Evolutionary conservation across 1,140 invertebrate genomes (phyloP).

Genomic region (Ips nitidus): DNA sequence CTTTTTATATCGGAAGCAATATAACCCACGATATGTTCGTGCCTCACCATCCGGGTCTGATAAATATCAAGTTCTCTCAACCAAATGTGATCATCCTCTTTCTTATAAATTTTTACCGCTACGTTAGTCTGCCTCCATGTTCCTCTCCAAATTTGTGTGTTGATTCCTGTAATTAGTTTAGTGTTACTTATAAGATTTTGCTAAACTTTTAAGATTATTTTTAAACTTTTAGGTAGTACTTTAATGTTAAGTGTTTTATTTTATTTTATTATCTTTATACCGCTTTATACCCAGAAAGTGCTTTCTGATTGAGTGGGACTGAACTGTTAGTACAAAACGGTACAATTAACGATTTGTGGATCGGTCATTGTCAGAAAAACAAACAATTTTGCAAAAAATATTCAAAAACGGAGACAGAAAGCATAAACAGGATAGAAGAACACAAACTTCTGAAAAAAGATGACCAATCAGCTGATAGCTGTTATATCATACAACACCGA

Average conservation of each 20-base stretch:
- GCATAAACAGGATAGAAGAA: too few species aligned
- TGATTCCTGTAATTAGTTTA: constrained; percentile 46
- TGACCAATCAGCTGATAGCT: too few species aligned
- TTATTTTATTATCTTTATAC: neutral
- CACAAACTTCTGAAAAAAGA: too few species aligned
- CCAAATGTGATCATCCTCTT: constrained; percentile 85
- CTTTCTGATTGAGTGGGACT: too few species aligned
- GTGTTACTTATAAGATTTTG: neutral
- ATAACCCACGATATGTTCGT: constrained; percentile 93
- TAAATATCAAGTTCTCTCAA: constrained; percentile 89
- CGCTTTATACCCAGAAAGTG: too few species aligned
- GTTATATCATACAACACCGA: too few species aligned
- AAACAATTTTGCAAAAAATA: too few species aligned
- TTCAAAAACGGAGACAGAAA: too few species aligned
- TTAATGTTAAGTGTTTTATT: neutral
- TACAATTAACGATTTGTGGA: too few species aligned
- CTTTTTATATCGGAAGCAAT: constrained; percentile 79
- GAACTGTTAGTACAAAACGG: too few species aligned
- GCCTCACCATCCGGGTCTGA: constrained; percentile 87
- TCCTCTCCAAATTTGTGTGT: constrained; percentile 82
- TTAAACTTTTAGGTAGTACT: neutral
- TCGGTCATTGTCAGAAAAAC: too few species aligned
- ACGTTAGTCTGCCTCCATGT: constrained; percentile 82
- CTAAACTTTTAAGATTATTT: neutral
- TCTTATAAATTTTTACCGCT: constrained; percentile 88